Evolutionary conservation across 2,113 vertebrate genomes (phyloP), one percentile per base, ranked within the genome.

Genomic region (Peromyscus californicus): DNA sequence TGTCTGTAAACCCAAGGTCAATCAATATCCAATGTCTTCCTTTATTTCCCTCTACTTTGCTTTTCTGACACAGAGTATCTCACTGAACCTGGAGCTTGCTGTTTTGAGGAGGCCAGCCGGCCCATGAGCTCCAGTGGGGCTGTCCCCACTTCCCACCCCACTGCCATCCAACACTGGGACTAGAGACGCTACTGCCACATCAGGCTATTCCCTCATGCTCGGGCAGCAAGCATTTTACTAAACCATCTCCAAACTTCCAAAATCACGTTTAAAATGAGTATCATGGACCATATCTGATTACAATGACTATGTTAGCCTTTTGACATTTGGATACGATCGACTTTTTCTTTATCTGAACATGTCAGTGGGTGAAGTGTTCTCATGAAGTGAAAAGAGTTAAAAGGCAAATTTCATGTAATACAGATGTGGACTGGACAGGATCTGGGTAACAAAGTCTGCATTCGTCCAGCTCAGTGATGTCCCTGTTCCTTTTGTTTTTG

Each of bases 281-380:
- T 76, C 65, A 65, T 26, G 78, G 42, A 67, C 7, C 22, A 59
- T 33, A 36, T 61, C 33, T 69, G 45, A 78, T 63, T 6, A 31
- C 51, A 84, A 9, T 16, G 36, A 1, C 63, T 75, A 75, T 48
- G 24, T 74, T 93, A 59, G 2, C n/a, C 61, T 51, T 86, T 94
- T 97, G 69, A 72, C 9, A 69, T 96, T 91, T 89, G n/a, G 91
- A 29, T 80, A 1, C 59, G 7, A n/a, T 51, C 42, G 7, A 13
- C 97, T 86, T n/a, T 54, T 90, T 83, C 93, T 79, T 91, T 67
- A 92, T 74, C 76, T 33, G n/a, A 82, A 65, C 29, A 59, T 75
- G 45, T 36, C 5, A 89, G 63, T 82, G 48, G 42, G 12, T 7
- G 36, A 45, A 26, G 21, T 76, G 72, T 91, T 75, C 80, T 89